Evolutionary conservation across 2,888 invertebrate species (phyloP).

Genomic region (Alloscopus bannaensis): DNA sequence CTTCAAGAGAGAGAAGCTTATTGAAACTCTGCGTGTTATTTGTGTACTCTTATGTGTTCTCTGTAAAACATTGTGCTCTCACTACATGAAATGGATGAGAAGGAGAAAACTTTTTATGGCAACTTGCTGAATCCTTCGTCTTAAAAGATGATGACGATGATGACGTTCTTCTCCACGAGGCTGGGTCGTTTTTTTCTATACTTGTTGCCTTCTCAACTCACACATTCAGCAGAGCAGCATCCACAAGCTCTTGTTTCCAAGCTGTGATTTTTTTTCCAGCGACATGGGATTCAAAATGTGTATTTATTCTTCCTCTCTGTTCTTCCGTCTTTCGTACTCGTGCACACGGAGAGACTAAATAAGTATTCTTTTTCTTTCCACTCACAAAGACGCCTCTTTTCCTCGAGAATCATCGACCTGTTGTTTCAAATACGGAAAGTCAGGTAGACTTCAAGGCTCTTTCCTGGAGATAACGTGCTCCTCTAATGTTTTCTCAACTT

Average conservation of each 20-base stretch:
- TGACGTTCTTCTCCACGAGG: slow-evolving; percentile 15
- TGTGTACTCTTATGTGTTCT: not conserved
- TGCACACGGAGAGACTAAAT: no score
- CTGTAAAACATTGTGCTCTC: slow-evolving; percentile 3
- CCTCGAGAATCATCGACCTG: no score
- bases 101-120: slow-evolving; percentile 25
- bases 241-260: slow-evolving; percentile 6
- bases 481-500: no score
- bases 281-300: slow-evolving; percentile 16
- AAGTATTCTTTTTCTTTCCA: no score
- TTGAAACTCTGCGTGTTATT: not conserved
- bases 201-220: slow-evolving; percentile 2
- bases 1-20: not conserved
- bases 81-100: slow-evolving; percentile 4
- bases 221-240: no score
- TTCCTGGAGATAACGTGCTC: no score
- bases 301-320: no score
- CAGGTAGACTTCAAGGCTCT: no score
- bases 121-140: slow-evolving; percentile 35
- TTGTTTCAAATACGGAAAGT: no score
- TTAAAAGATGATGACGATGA: slow-evolving; percentile 3
- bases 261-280: slow-evolving; percentile 14
- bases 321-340: no score
- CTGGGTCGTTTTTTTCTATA: slow-evolving; percentile 4
- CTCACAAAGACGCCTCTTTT: no score